A percentile compares a stretch with the other conserved stretches of the same genome.
These are phyloP conservation scores for Napeogenes sylphis DNA, from an alignment of 2,888 invertebrate genomes.

Conservation along the genomic window DNA sequence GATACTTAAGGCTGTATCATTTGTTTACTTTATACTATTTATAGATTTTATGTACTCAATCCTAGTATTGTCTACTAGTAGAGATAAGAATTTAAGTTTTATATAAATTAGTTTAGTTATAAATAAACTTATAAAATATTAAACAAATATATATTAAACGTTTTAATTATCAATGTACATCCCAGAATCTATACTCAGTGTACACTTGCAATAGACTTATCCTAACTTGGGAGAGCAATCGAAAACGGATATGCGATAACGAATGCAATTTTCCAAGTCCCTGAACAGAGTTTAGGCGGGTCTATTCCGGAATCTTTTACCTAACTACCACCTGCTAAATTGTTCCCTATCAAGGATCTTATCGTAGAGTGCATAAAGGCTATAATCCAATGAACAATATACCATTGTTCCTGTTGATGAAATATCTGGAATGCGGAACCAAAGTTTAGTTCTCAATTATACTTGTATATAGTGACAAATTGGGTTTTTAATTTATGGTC, in stretches of 20 bases:
- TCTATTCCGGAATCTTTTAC: constrained; percentile 47
- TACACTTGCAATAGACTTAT: constrained; percentile 30
- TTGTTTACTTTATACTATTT: no score
- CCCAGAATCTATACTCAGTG: constrained; percentile 26
- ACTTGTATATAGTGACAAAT: background rate
- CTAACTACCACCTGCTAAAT: constrained; percentile 49
- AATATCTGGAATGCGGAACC: constrained; percentile 25
- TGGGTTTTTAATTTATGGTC: background rate
- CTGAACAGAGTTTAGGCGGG: constrained; percentile 71
- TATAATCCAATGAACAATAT: constrained; percentile 9
- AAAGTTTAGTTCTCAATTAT: constrained; percentile 18
- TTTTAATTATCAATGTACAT: constrained; percentile 21
- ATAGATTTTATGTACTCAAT: no score
- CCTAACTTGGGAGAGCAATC: constrained; percentile 34
- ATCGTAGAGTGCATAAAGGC: constrained; percentile 10
- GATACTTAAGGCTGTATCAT: no score
- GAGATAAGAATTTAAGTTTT: no score
- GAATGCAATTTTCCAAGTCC: constrained; percentile 76
- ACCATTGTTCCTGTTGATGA: constrained; percentile 13
- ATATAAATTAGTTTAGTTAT: no score
- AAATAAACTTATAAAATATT: no score
- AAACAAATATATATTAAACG: background rate
- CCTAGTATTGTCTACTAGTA: no score
- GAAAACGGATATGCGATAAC: constrained; percentile 72
- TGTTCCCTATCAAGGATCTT: constrained; percentile 16